Percentiles rank a stretch among this genome's conserved stretches.
These are phyloP conservation scores for Podarcis raffonei DNA, from an alignment of 2,113 vertebrate species.

Conservation along the genomic window DNA sequence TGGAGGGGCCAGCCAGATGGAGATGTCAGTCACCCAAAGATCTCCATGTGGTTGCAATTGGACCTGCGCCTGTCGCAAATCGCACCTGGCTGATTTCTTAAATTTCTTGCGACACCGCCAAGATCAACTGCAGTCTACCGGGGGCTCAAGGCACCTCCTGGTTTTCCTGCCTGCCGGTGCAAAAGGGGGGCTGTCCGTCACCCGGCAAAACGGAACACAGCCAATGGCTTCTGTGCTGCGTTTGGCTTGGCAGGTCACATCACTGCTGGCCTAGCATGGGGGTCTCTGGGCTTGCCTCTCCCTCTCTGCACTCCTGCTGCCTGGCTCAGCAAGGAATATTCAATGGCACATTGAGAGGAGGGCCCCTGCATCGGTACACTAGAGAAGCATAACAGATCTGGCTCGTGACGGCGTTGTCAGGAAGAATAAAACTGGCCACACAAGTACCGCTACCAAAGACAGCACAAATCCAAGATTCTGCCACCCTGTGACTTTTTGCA, in stretches of 20 bases:
- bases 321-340: neutral
- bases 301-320: fast-evolving
- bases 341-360: neutral
- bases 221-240: neutral
- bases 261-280: neutral
- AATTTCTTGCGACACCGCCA: too few species aligned
- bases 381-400: neutral
- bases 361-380: neutral
- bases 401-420: neutral
- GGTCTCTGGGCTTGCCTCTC: neutral
- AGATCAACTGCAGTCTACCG: too few species aligned
- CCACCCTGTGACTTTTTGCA: too few species aligned
- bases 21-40: too few species aligned
- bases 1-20: too few species aligned
- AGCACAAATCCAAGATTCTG: neutral
- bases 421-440: neutral
- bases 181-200: too few species aligned
- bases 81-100: too few species aligned
- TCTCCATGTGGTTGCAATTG: too few species aligned
- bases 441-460: neutral
- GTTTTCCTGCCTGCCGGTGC: too few species aligned
- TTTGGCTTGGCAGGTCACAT: neutral
- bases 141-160: too few species aligned
- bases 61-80: too few species aligned
- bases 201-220: neutral